Base-by-base conservation (phyloP, 2,113 vertebrate species). In the Prietella phreatophila region DNA sequence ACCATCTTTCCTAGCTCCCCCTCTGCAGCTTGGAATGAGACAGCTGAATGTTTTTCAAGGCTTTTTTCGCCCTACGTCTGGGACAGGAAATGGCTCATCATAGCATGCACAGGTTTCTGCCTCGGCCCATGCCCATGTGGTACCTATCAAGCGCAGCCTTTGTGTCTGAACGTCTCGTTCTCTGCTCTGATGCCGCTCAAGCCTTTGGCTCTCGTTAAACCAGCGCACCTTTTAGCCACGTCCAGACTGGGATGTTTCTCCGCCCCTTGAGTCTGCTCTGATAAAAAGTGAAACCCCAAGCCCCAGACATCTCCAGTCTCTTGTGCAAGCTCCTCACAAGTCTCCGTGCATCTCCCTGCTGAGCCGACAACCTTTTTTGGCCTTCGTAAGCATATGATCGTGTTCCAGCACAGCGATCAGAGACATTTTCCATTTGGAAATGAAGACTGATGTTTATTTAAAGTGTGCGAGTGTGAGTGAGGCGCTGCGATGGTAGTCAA, bases 1-100 rank as follows among this genome's bases (percentile, higher is more conserved):
- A 56, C 10, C 30, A 90, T 86, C 63, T 76, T 83, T 92, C 75
- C 55, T 20, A 85, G 83, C 14, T 71, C 53, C 19, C 3, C 25
- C 61, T 27, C 6, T 47, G 33, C 25, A 79, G 47, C 47, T 61
- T 67, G 25, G n/a, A 82, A 78, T 30, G 55, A 55, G 42, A 33
- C 15, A 58, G 39, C 75, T 65, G 69, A 87, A 60, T 87, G 67
- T 78, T 89, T 90, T 89, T 58, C 61, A 58, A 89, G 56, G n/a
- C 69, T 53, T 87, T 82, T 61, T 83, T 83, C 20, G 10, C 82
- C 79, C 15, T 17, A 85, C 15, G 4, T 89, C 83, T 76, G 63
- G 83, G 81, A 81, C 90, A 89, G 90, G 92, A 92, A 92, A 89
- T 88, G 85, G 78, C 80, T 82, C 69, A 84, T 85, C 61, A 83